A percentile compares a stretch with the other conserved stretches of the same genome.
These are phyloP conservation scores for Onychorhynchus coronatus DNA, from an alignment of 2,113 vertebrate genomes.

Conservation along the genomic window DNA sequence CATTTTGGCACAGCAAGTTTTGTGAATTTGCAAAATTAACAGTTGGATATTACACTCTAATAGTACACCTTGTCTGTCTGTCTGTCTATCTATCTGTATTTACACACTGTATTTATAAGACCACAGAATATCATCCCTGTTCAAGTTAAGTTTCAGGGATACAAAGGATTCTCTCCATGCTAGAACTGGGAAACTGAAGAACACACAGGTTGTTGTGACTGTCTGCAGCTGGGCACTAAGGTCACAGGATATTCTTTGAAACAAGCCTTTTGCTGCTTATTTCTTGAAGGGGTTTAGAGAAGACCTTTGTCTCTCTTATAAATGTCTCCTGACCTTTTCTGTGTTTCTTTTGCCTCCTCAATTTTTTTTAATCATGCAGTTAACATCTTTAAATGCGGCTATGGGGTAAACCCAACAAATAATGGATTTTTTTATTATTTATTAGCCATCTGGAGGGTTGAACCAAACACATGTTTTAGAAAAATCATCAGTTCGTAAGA, in stretches of 20 bases:
- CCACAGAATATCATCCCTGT: background rate
- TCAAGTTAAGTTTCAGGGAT: background rate
- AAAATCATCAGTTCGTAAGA: background rate
- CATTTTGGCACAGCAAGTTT: background rate
- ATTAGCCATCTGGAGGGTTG: background rate
- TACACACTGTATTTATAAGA: background rate
- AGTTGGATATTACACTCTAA: fast-evolving
- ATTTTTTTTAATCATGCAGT: background rate
- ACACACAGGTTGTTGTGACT: background rate
- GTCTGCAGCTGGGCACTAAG: background rate
- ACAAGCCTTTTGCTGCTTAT: background rate
- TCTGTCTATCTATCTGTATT: background rate
- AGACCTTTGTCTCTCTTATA: background rate
- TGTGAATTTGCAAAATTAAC: background rate
- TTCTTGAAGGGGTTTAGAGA: background rate
- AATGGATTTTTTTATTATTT: background rate
- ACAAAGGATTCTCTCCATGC: background rate
- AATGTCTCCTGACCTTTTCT: background rate
- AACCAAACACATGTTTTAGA: background rate
- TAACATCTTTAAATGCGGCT: background rate
- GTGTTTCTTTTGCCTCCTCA: background rate
- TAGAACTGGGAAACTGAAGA: background rate
- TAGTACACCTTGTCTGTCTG: background rate
- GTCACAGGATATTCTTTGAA: background rate
- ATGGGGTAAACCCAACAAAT: background rate